A percentile compares a stretch with the other conserved stretches of the same genome.
Evolutionary conservation across 2,888 invertebrate species (phyloP).

Genomic region (Diabrotica balteata): DNA sequence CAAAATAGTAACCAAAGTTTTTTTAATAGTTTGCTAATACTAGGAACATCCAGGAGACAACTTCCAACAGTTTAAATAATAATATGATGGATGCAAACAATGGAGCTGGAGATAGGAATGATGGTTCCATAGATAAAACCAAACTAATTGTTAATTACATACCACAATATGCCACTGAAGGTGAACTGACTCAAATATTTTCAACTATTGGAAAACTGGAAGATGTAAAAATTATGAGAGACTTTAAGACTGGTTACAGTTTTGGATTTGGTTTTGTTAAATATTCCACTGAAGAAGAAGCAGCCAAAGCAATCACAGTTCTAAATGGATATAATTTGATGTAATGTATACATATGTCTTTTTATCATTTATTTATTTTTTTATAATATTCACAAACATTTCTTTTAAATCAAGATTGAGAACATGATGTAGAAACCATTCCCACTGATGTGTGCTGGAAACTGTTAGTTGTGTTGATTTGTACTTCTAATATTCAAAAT

Average conservation of each 20-base stretch:
- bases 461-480: too few relatives aligned
- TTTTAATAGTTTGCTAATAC: conserved; percentile 42
- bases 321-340: conserved; percentile 73
- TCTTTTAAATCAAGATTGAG: too few relatives aligned
- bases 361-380: too few relatives aligned
- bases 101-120: conserved; percentile 54
- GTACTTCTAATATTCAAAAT: too few relatives aligned
- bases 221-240: conserved; percentile 90
- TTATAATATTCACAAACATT: too few relatives aligned
- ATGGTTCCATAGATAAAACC: conserved; percentile 62
- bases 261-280: conserved; percentile 97
- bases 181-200: conserved; percentile 89
- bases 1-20: not conserved
- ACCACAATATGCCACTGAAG: conserved; percentile 92
- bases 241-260: conserved; percentile 89
- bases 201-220: conserved; percentile 87
- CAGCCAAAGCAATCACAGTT: conserved; percentile 82
- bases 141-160: conserved; percentile 96
- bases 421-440: too few relatives aligned
- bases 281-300: conserved; percentile 85
- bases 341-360: conserved; percentile 40
- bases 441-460: too few relatives aligned
- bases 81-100: conserved; percentile 38
- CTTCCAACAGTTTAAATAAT: conserved; percentile 5
- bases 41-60: conserved; percentile 22